A percentile compares a stretch with the other conserved stretches of the same genome.
Conservation (phyloP, 2,113 vertebrate genomes). For the Lepus timidus region DNA sequence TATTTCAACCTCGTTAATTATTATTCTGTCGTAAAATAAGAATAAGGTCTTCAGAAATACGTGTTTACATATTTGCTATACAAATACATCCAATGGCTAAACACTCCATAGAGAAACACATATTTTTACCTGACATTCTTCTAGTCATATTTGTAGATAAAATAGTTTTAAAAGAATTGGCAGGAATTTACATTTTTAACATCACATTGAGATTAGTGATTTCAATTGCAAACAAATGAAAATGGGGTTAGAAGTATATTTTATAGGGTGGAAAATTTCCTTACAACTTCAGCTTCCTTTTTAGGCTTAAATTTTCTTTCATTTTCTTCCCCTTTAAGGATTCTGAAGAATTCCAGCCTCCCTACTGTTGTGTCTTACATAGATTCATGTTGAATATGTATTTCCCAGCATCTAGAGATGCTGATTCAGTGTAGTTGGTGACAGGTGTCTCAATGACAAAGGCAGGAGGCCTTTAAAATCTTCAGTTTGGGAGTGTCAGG, state of each 20-base stretch:
- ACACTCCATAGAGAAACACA: background rate
- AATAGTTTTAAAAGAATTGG: background rate
- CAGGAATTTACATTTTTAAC: slow-evolving; percentile 40
- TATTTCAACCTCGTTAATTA: background rate
- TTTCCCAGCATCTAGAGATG: slow-evolving; percentile 69
- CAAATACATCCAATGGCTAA: background rate
- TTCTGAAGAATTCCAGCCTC: slow-evolving; percentile 74
- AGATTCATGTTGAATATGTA: slow-evolving; percentile 62
- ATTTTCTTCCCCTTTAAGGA: slow-evolving; percentile 70
- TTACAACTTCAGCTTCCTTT: slow-evolving; percentile 61
- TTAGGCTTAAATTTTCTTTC: slow-evolving; percentile 64
- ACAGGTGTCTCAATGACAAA: slow-evolving; percentile 76
- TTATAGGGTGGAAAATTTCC: slow-evolving; percentile 51
- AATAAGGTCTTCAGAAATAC: background rate
- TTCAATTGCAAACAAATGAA: slow-evolving; percentile 56
- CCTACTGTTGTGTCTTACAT: slow-evolving; percentile 77
- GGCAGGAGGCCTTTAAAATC: slow-evolving; percentile 71
- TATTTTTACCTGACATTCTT: background rate
- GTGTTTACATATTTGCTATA: background rate
- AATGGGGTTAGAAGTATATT: slow-evolving; percentile 32
- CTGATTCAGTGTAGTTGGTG: slow-evolving; percentile 80
- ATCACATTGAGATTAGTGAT: slow-evolving; percentile 15
- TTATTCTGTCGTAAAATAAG: slow-evolving; percentile 30
- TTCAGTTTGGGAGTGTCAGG: slow-evolving; percentile 59
- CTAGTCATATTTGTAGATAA: background rate